Percentiles rank a stretch among this genome's conserved stretches.
These are phyloP conservation scores for Crepidodera aurea DNA, from an alignment of 2,888 invertebrate species.

Conservation along the genomic window DNA sequence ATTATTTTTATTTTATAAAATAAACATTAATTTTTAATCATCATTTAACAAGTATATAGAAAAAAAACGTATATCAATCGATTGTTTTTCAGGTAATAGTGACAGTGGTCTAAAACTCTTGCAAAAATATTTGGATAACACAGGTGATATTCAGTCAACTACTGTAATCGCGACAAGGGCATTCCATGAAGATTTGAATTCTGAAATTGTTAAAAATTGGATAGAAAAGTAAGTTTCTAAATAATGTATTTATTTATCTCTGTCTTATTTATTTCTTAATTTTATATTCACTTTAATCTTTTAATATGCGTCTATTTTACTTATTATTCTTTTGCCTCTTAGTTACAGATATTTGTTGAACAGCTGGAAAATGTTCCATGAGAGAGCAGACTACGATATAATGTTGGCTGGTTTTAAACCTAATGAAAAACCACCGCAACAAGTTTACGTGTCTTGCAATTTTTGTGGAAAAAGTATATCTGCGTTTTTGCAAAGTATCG, in stretches of 20 bases:
- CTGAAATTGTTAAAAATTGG: conserved; percentile 73
- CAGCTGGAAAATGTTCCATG: conserved; percentile 90
- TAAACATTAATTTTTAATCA: no score
- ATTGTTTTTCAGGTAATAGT: conserved; percentile 72
- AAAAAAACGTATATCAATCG: no score
- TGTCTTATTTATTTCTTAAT: not conserved
- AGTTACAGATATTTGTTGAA: conserved; percentile 87
- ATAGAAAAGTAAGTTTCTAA: conserved; percentile 66
- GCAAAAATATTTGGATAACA: conserved; percentile 85
- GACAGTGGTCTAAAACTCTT: conserved; percentile 80
- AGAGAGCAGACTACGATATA: conserved; percentile 89
- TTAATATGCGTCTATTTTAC: no score
- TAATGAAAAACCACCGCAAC: conserved; percentile 67
- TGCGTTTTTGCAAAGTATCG: conserved; percentile 68
- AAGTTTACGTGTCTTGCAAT: conserved; percentile 87
- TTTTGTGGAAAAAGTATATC: conserved; percentile 95
- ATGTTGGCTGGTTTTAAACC: conserved; percentile 70
- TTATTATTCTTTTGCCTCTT: conserved; percentile 47
- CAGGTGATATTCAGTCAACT: conserved; percentile 92
- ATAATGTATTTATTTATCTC: no score
- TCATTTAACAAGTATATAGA: no score
- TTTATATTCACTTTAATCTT: not conserved
- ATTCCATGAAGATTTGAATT: conserved; percentile 74
- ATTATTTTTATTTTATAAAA: no score
- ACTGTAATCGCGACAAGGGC: conserved; percentile 82